phyloP scores from a whole-genome alignment of 2,113 vertebrate species.

The Urocolius indicus region DNA sequence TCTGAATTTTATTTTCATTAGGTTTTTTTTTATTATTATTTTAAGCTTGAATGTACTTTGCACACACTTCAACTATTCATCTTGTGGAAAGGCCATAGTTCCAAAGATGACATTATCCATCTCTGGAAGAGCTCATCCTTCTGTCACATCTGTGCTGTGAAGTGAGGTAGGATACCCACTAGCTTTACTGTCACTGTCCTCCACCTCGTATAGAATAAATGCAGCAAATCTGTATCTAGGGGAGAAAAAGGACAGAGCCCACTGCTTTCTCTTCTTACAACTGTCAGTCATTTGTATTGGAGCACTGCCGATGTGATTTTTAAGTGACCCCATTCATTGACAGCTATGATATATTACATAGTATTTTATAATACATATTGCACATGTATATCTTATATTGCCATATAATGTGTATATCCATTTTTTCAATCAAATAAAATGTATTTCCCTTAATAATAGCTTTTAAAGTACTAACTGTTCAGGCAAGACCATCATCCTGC shows the following conservation, averaged over 20 bases:
- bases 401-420: accelerated
- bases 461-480: not conserved
- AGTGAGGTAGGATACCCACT: not conserved
- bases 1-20: not conserved
- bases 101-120: not conserved
- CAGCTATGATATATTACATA: not conserved
- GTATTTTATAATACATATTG: not conserved
- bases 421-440: not conserved
- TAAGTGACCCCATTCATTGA: not conserved
- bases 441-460: not conserved
- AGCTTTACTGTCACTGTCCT: not conserved
- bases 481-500: not conserved
- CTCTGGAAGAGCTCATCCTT: not conserved
- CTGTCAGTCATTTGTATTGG: not conserved
- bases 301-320: accelerated
- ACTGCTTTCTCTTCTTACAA: not conserved
- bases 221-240: not conserved
- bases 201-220: not conserved
- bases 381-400: not conserved
- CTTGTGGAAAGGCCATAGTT: not conserved
- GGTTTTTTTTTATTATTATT: not conserved
- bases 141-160: not conserved
- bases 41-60: not conserved
- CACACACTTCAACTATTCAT: not conserved
- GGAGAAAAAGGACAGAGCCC: not conserved